phyloP scores from a whole-genome alignment of 2,797 vertebrate genomes.

The Rallus crepitans region DNA sequence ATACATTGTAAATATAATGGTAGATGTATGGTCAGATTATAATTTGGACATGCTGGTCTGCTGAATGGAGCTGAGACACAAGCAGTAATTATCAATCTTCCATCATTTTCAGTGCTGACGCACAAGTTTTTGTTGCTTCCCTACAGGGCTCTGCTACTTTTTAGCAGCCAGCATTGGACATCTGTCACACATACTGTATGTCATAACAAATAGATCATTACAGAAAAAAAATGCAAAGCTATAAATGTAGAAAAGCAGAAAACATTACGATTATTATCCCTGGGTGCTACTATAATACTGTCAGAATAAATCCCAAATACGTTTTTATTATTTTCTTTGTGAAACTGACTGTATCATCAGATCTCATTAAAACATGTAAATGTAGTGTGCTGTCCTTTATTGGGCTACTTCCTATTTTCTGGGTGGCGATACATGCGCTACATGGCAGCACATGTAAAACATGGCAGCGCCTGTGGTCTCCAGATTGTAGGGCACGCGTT shows the following conservation, averaged over 20 bases:
- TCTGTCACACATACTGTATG: constrained; percentile 76
- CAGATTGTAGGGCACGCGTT: neutral
- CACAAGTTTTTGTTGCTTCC: constrained; percentile 66
- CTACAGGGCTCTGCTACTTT: constrained; percentile 67
- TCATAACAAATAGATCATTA: constrained; percentile 78
- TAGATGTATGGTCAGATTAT: neutral
- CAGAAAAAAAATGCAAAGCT: constrained; percentile 39
- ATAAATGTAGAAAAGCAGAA: constrained; percentile 57
- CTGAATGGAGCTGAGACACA: neutral
- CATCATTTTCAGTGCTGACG: constrained; percentile 51
- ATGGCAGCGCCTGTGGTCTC: neutral
- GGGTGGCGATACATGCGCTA: neutral
- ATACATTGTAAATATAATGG: neutral
- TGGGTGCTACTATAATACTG: constrained; percentile 51
- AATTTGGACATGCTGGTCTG: neutral
- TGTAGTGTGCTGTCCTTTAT: constrained; percentile 8
- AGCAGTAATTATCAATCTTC: constrained; percentile 50
- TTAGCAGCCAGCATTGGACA: constrained; percentile 71
- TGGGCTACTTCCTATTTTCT: constrained; percentile 19
- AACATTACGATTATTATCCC: constrained; percentile 38
- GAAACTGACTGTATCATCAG: constrained; percentile 37
- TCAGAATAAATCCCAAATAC: constrained; percentile 57
- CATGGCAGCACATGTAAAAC: neutral
- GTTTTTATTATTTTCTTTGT: constrained; percentile 64
- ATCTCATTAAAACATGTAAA: constrained; percentile 50